Evolutionary conservation across 2,797 vertebrate species (phyloP).

Genomic region (Catharus ustulatus): DNA sequence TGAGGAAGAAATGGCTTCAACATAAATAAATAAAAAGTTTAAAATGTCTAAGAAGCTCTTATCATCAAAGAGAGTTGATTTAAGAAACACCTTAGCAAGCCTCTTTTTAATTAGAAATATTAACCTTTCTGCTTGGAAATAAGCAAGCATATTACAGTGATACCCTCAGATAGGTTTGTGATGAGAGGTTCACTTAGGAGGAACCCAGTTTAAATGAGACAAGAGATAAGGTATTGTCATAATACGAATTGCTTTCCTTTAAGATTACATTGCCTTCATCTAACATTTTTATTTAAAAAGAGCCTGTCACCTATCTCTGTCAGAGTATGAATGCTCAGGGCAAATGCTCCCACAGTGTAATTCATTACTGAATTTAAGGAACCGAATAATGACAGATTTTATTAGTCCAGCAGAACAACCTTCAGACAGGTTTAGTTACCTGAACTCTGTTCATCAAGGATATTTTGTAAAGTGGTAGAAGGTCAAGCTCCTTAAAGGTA

Average conservation of each 20-base stretch:
- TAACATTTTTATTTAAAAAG: conserved; percentile 26
- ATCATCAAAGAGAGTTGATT: conserved; percentile 5
- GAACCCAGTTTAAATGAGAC: neutral
- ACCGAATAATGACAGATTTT: conserved; percentile 14
- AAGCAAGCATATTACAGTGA: neutral
- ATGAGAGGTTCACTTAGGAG: conserved; percentile 7
- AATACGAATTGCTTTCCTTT: neutral
- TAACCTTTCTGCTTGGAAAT: conserved; percentile 51
- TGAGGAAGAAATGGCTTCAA: conserved; percentile 23
- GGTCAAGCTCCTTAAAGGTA: conserved; percentile 1
- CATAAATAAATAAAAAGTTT: conserved; percentile 51
- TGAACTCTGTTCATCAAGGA: conserved; percentile 5
- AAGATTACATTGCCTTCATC: neutral
- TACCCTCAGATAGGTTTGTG: neutral
- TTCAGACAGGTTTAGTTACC: neutral
- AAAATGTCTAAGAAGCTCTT: conserved; percentile 20
- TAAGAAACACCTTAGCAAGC: conserved; percentile 12
- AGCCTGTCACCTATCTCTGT: neutral
- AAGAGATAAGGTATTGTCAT: neutral
- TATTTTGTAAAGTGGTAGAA: neutral
- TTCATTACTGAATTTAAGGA: conserved; percentile 14
- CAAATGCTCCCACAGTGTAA: neutral
- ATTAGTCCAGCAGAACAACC: conserved; percentile 22
- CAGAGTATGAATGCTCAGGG: neutral
- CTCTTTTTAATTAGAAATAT: conserved; percentile 47